Conservation (phyloP, 1,140 invertebrate species). For the Galendromus occidentalis region DNA sequence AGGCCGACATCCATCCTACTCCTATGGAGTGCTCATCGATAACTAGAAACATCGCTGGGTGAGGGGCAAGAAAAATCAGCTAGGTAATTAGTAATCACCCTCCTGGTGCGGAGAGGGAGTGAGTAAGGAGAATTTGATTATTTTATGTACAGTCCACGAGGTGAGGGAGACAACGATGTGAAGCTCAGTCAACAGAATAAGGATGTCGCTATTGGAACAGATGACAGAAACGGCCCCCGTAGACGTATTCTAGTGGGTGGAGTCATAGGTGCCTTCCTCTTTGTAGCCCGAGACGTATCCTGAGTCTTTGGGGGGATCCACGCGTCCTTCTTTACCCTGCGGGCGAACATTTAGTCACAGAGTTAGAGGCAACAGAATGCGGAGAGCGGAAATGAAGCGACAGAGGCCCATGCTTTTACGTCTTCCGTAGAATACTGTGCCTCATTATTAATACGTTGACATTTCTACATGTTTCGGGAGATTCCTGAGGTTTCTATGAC, state of each 20-base stretch:
- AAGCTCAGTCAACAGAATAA: no score
- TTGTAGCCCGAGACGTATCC: conserved; percentile 77
- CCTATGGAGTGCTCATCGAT: background rate
- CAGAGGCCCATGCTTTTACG: no score
- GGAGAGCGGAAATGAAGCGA: no score
- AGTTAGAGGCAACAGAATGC: no score
- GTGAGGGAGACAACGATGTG: no score
- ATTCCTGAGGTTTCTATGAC: no score
- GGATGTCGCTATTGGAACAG: no score
- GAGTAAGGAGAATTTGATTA: background rate
- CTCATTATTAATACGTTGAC: no score
- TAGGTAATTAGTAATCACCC: background rate
- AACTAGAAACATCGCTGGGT: background rate
- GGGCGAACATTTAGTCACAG: no score
- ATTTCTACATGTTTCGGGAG: no score
- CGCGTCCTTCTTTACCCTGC: conserved; percentile 61
- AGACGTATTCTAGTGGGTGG: background rate
- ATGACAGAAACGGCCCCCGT: no score
- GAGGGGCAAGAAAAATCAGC: background rate
- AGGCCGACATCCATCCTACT: background rate
- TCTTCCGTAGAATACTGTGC: no score
- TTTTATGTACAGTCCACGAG: background rate
- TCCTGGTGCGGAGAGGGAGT: background rate
- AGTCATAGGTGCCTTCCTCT: conserved; percentile 47
- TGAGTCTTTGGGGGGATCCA: conserved; percentile 49